phyloP scores from a whole-genome alignment of 1,140 invertebrate genomes.

The Cyrtorhinus lividipennis region DNA sequence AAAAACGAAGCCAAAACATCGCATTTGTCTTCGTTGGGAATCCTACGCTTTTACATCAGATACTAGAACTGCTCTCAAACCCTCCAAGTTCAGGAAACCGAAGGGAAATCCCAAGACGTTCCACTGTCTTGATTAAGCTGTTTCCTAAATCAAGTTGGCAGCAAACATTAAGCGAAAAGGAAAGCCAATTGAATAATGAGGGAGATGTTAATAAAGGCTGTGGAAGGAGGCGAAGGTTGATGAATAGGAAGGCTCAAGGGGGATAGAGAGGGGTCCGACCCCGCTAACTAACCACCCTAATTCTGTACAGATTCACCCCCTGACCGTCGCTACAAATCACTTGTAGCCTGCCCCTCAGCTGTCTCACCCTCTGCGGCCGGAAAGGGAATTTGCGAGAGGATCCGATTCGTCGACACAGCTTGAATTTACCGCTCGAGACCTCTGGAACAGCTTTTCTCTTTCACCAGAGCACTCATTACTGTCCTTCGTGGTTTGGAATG shows the following conservation, averaged over 20 bases:
- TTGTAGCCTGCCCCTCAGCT: neutral
- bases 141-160: constrained; percentile 7
- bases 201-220: constrained; percentile 3
- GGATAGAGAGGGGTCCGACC: neutral
- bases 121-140: neutral
- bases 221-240: neutral
- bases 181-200: constrained; percentile 10
- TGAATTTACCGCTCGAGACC: constrained; percentile 1
- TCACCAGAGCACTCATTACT: too few relatives aligned
- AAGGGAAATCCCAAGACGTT: neutral
- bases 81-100: too few relatives aligned
- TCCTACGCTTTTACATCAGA: too few relatives aligned
- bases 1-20: too few relatives aligned
- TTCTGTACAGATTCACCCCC: constrained; percentile 6
- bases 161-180: constrained; percentile 2
- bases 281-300: constrained; percentile 8
- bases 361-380: neutral
- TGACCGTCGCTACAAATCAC: constrained; percentile 9
- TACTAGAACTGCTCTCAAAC: too few relatives aligned
- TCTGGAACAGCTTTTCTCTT: too few relatives aligned
- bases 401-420: neutral
- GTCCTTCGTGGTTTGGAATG: too few relatives aligned
- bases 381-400: neutral
- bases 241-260: neutral
- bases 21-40: too few relatives aligned